Evolutionary conservation across 2,888 invertebrate species (phyloP), one percentile per base, ranked within the genome.

Genomic region (Tillus elongatus): DNA sequence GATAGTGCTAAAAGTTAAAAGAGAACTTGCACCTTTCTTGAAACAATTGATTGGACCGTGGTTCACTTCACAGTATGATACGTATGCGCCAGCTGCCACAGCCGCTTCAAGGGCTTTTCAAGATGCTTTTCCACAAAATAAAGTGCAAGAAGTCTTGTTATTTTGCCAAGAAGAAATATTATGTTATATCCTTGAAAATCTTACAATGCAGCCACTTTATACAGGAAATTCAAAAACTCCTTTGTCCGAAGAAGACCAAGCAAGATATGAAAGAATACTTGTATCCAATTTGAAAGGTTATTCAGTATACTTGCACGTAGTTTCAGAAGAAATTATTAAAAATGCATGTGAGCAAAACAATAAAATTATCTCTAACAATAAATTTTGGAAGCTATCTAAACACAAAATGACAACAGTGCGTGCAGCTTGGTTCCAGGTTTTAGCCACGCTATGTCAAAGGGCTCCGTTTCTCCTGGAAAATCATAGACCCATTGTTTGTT

Each of bases 11-110:
- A 75, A 75, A 57, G 79, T 81, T 40, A 82, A 85, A 29, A 77
- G 85, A 14, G 77, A 79, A 47, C 67, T 86, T 42, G 92, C 90
- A 1, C 85, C 86, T 1, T 78, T 78, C 58, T 69, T 95, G 35
- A 82, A 82, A 53, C 76, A 75, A 56, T 59, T 93, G 41, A 76
- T 80, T 57, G 88, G 89, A 2, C 73, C 80, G 2, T 93, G 93
- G 93, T 77, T 92, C 54, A 74, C 81, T 30, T 82, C 87, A 35
- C 84, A 82, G 58, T 81, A 82, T 68, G 93, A 95, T 62, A 79
- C 80, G 8, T 86, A 89, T 66, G 79, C 85, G 26, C 89, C 90
- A 6, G 89, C 88, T 11, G 81, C 87, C 3, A 74, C 75, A 46
- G 75, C 79, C 40, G 88, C 89, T 1, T 66, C 63, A 19, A 65